Evolutionary conservation across 2,797 vertebrate genomes (phyloP).

Genomic region (Cossypha dichroa): DNA sequence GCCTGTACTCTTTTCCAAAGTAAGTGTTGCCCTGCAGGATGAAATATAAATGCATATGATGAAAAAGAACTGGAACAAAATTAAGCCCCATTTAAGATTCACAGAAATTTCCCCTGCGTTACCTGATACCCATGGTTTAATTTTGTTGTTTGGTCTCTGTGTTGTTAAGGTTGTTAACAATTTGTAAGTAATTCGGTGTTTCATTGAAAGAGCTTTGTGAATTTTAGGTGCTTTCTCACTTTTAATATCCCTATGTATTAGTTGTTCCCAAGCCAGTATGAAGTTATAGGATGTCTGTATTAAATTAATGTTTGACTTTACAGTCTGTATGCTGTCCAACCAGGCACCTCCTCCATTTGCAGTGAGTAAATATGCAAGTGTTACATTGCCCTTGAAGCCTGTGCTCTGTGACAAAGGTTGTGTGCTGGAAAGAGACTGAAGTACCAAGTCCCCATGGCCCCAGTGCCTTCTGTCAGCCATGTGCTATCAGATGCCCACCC

Average conservation of each 20-base stretch:
- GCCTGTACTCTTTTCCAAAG: not conserved
- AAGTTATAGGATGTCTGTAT: not conserved
- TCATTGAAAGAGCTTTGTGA: not conserved
- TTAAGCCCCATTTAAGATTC: not conserved
- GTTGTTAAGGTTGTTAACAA: not conserved
- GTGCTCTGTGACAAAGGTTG: slow-evolving; percentile 63
- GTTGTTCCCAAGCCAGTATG: not conserved
- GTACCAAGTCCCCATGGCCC: slow-evolving; percentile 40
- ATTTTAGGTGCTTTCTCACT: slow-evolving; percentile 59
- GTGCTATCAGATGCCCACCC: slow-evolving; percentile 61
- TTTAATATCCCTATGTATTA: not conserved
- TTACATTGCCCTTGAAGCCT: slow-evolving; percentile 70
- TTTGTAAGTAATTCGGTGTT: not conserved
- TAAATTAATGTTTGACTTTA: slow-evolving; percentile 8
- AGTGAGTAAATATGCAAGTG: slow-evolving; percentile 69
- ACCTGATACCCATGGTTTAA: not conserved
- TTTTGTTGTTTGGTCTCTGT: not conserved
- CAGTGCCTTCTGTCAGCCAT: not conserved
- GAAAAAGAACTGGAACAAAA: not conserved
- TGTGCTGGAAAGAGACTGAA: not conserved
- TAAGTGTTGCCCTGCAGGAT: not conserved
- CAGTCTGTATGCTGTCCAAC: not conserved
- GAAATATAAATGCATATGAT: not conserved
- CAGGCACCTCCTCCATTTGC: slow-evolving; percentile 42
- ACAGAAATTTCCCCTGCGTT: not conserved